Percentiles rank a stretch among this genome's conserved stretches.
Evolutionary conservation across 2,113 vertebrate species (phyloP).

Genomic region (Platichthys flesus): DNA sequence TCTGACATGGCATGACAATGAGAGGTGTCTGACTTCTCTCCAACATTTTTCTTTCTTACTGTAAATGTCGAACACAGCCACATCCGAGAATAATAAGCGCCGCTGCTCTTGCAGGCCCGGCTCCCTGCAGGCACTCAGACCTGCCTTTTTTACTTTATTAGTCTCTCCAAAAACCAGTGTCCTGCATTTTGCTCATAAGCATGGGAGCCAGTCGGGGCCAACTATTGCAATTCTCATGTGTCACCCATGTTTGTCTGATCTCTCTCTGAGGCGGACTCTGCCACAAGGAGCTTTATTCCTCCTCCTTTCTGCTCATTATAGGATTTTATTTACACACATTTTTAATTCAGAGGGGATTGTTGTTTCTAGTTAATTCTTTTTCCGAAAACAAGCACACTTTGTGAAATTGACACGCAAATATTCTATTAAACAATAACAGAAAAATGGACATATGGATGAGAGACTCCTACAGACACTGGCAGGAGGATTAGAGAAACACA

Average conservation of each 20-base stretch:
- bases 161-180: constrained; percentile 7
- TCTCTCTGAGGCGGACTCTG: constrained; percentile 30
- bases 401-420: constrained; percentile 44
- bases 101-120: constrained; percentile 11
- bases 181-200: constrained; percentile 19
- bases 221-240: constrained; percentile 19
- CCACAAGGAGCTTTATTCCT: constrained; percentile 1
- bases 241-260: constrained; percentile 15
- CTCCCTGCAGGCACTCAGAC: constrained; percentile 19
- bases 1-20: constrained; percentile 60
- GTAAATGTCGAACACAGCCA: constrained; percentile 60
- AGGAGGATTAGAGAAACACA: constrained; percentile 46
- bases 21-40: constrained; percentile 67
- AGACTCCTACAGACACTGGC: constrained; percentile 35
- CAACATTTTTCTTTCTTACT: constrained; percentile 45
- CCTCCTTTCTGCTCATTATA: background rate
- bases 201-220: constrained; percentile 7
- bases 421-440: constrained; percentile 34
- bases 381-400: constrained; percentile 19
- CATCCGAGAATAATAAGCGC: constrained; percentile 41
- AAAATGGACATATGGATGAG: constrained; percentile 43
- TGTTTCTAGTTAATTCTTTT: constrained; percentile 16
- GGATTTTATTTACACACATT: constrained; percentile 2
- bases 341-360: constrained; percentile 12
- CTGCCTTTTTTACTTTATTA: constrained; percentile 19